These are phyloP conservation scores for Pollachius pollachius DNA, from an alignment of 2,113 vertebrate genomes.

Conservation along the genomic window DNA sequence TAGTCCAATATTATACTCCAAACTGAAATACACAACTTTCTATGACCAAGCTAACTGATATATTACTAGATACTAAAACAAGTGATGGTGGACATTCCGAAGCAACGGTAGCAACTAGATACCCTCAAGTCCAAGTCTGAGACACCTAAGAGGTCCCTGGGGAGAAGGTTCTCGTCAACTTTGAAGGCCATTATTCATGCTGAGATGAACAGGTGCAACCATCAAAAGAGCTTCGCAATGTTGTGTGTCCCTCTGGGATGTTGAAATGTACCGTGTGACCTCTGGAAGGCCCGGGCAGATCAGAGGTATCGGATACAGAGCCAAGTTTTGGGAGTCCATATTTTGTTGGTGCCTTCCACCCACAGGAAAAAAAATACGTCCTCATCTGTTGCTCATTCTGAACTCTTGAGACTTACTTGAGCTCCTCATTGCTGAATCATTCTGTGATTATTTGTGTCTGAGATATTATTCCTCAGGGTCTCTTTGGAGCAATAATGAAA, in stretches of 20 bases:
- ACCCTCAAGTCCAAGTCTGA: slow-evolving; percentile 30
- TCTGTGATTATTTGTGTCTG: no score
- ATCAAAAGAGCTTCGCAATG: slow-evolving; percentile 54
- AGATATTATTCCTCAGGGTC: no score
- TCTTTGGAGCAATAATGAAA: no score
- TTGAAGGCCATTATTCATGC: slow-evolving; percentile 48
- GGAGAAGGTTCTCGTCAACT: slow-evolving; percentile 54
- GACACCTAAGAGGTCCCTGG: slow-evolving; percentile 32
- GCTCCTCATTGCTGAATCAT: no score
- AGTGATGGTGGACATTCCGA: slow-evolving; percentile 15
- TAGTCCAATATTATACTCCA: slow-evolving; percentile 6
- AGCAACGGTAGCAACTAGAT: slow-evolving; percentile 48
- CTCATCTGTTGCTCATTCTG: no score
- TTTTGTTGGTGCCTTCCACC: no score
- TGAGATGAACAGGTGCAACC: slow-evolving; percentile 63
- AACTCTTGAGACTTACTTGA: no score
- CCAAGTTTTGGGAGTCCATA: slow-evolving; percentile 3
- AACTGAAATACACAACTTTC: slow-evolving; percentile 4
- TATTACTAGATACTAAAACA: slow-evolving; percentile 16
- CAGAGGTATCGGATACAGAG: slow-evolving; percentile 18
- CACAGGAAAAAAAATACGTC: no score
- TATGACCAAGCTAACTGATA: slow-evolving; percentile 19
- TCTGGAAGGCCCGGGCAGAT: slow-evolving; percentile 45
- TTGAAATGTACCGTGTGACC: slow-evolving; percentile 44
- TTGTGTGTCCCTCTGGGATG: slow-evolving; percentile 31